These are phyloP conservation scores for Nasua narica DNA, from an alignment of 2,797 vertebrate species.

Conservation along the genomic window DNA sequence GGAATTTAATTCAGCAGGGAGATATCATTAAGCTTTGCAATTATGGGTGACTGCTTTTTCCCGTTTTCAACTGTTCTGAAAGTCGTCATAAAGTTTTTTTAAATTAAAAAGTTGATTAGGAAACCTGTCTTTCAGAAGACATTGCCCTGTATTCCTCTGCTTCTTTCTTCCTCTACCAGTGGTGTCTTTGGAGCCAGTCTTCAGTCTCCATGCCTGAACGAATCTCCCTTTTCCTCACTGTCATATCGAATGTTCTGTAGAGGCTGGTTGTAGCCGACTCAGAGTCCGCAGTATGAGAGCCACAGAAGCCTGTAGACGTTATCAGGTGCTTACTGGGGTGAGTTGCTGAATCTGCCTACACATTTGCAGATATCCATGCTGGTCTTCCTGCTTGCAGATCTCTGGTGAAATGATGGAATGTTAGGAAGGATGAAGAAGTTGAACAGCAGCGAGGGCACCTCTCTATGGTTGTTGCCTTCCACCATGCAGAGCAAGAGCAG, in stretches of 20 bases:
- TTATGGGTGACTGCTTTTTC: not conserved
- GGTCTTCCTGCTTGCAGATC: not conserved
- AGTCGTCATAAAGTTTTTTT: not conserved
- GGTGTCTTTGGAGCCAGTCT: not conserved
- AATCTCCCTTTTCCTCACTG: not conserved
- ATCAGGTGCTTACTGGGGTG: constrained; percentile 5
- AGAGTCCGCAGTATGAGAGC: not conserved
- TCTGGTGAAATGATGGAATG: not conserved
- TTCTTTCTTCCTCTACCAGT: not conserved
- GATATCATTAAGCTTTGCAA: not conserved
- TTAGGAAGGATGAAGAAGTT: not conserved
- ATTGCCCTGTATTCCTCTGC: not conserved
- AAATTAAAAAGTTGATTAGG: not conserved
- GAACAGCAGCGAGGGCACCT: constrained; percentile 26
- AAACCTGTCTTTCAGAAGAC: not conserved
- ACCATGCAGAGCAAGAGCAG: not conserved
- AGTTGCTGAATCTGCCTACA: constrained; percentile 26
- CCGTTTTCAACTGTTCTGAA: not conserved
- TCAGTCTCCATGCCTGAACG: not conserved
- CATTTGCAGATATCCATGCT: constrained; percentile 40
- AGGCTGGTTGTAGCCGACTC: not conserved
- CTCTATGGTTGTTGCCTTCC: not conserved
- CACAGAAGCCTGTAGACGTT: constrained; percentile 32
- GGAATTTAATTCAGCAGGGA: not conserved
- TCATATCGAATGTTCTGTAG: not conserved